Percentiles rank a stretch among this genome's conserved stretches.
phyloP scores from a whole-genome alignment of 2,888 invertebrate species.

The Formica aserva region DNA sequence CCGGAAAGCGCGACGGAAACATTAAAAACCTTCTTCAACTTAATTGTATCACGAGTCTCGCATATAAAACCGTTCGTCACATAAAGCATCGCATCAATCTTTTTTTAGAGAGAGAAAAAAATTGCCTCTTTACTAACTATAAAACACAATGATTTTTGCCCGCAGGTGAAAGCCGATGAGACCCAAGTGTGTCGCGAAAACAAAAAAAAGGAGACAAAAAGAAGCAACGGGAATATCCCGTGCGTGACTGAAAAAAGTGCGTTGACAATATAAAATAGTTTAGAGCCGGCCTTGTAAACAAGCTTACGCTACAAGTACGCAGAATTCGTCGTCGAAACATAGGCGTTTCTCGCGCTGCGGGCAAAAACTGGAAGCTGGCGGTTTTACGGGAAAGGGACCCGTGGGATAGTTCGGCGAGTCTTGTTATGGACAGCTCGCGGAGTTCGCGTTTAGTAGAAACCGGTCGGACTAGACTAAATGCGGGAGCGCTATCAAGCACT shows the following conservation, averaged over 20 bases:
- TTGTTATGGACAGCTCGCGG: neutral
- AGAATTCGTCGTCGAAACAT: neutral
- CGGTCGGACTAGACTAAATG: constrained; percentile 37
- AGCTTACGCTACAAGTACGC: neutral
- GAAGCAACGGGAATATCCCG: neutral
- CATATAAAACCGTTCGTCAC: neutral
- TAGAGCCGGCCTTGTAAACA: neutral
- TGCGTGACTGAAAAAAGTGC: neutral
- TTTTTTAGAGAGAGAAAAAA: neutral
- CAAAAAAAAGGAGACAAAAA: neutral
- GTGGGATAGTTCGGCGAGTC: constrained; percentile 22
- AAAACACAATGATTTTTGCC: constrained; percentile 41
- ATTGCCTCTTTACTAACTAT: neutral
- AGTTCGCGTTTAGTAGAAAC: constrained; percentile 10
- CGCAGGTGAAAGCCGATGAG: constrained; percentile 36
- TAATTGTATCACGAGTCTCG: constrained; percentile 21
- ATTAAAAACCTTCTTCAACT: neutral
- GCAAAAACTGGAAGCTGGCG: constrained; percentile 1
- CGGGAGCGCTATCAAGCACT: constrained; percentile 35
- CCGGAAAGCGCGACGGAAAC: neutral
- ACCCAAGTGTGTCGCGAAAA: constrained; percentile 33
- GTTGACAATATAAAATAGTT: constrained; percentile 8
- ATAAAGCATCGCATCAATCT: neutral
- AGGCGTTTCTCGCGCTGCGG: neutral
- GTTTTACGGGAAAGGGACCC: constrained; percentile 1